Evolutionary conservation across 37 sponge, comb jelly and placozoan species (phyloP), one percentile per base, ranked within the genome.

Genomic region (Halisarca cf. caerulea): DNA sequence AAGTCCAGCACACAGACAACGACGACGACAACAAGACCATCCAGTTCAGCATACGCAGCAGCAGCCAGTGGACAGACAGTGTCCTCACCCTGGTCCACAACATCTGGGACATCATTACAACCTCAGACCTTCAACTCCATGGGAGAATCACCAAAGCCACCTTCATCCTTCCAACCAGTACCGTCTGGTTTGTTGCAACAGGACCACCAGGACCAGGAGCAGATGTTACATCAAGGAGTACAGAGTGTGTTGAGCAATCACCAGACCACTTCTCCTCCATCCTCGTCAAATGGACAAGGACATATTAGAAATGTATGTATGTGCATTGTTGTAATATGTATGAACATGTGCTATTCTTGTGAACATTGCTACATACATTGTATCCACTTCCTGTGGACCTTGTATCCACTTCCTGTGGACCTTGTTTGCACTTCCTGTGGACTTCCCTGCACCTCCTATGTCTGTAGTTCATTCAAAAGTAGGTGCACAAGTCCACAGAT

Each of bases 21-120:
- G 33, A 80, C 60, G 21, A 42, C 74, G 2, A 42, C 73, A 0
- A 41, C n/a, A 69, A 61, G 58, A 4, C 78, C 82, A 3, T 7
- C 77, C 4, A 82, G 82, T 20, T 61, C 88, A 27, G 88, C 88
- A 8, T 87, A 87, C 57, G 59, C 88, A 0, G 81, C 80, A 8
- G 88, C 88, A 74, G 88, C 88, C 38, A 80, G 86, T 78, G 80
- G 80, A n/a, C 68, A 79, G 28, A 23, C 37, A 43, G 33, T 32
- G 72, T 53, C 44, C 61, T 58, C 60, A 41, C 24, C 62, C 4
- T 51, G 51, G 40, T 21, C 25, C 62, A 11, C 51, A 39, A 36
- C 41, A 4, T 35, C 83, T 2, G 18, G 20, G 23, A 24, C 72
- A 17, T 38, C 36, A 70, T 54, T 7, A 3, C 72, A 9, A 32